Conservation (phyloP, 2,888 invertebrate species). For the Drosophila demipolita region DNA sequence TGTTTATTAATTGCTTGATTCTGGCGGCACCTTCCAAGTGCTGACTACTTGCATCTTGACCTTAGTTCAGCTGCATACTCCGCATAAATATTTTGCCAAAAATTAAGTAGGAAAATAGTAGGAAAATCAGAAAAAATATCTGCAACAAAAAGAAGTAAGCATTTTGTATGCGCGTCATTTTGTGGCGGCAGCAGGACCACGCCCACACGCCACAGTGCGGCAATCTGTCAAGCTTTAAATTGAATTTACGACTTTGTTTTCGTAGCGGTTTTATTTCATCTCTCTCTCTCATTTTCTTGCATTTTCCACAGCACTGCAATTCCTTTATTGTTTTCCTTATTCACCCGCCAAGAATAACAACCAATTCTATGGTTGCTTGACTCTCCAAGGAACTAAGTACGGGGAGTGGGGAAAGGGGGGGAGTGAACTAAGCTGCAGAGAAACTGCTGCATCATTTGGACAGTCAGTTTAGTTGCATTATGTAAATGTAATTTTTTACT, state of each 20-base stretch:
- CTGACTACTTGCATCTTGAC: constrained; percentile 61
- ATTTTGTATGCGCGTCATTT: constrained; percentile 58
- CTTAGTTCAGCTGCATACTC: constrained; percentile 53
- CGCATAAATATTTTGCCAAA: constrained; percentile 59
- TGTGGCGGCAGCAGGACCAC: constrained; percentile 50
- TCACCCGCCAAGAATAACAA: constrained; percentile 64
- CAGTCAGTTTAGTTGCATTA: constrained; percentile 76
- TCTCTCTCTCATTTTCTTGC: constrained; percentile 40
- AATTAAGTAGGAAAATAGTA: constrained; percentile 31
- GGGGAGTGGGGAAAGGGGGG: neutral
- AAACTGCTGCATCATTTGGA: constrained; percentile 42
- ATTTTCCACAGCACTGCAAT: constrained; percentile 40
- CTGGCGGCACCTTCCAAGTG: constrained; percentile 45
- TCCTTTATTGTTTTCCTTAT: constrained; percentile 67
- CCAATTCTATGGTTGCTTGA: constrained; percentile 15
- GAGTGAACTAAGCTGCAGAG: constrained; percentile 3
- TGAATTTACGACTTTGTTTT: constrained; percentile 82
- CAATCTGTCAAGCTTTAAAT: constrained; percentile 84
- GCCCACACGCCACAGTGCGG: constrained; percentile 64
- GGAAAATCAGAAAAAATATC: constrained; percentile 8
- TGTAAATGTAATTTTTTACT: constrained; percentile 76
- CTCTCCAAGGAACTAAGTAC: neutral
- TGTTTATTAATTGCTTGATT: constrained; percentile 71
- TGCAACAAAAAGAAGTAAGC: constrained; percentile 10
- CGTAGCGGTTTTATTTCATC: constrained; percentile 74